Conservation (phyloP, 2,888 invertebrate species). For the Idaea biselata region DNA sequence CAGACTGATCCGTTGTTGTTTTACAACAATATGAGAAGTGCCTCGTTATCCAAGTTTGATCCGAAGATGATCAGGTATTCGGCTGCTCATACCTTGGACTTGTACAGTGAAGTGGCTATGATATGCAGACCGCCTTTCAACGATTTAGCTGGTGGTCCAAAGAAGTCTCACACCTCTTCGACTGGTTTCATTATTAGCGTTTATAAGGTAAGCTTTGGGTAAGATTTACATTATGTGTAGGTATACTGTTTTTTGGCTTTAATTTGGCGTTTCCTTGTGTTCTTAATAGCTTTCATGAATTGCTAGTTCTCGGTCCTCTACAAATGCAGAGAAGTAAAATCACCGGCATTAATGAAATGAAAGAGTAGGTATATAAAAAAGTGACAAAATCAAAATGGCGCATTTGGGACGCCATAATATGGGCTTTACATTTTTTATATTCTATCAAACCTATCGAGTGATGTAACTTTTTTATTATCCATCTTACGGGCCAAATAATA, state of each 20-base stretch:
- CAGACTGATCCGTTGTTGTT: conserved; percentile 92
- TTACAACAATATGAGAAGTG: conserved; percentile 91
- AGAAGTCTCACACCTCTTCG: conserved; percentile 88
- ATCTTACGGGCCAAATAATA: neutral
- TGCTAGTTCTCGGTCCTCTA: no score
- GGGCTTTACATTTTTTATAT: no score
- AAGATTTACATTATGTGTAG: no score
- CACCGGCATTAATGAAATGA: no score
- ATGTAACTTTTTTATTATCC: neutral
- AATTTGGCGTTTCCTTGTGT: no score
- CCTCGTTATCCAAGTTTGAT: conserved; percentile 92
- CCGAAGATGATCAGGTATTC: conserved; percentile 89
- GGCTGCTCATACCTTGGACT: conserved; percentile 91
- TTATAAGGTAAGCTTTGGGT: conserved; percentile 82
- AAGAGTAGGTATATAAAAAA: no score
- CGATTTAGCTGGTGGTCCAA: conserved; percentile 87
- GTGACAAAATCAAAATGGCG: no score
- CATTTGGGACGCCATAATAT: no score
- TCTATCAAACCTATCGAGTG: no score
- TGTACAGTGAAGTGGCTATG: conserved; percentile 94
- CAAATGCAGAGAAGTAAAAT: no score
- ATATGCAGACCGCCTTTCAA: conserved; percentile 93
- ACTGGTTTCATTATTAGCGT: conserved; percentile 96
- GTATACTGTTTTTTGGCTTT: no score
- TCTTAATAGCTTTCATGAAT: no score